Conservation (phyloP, 1,140 invertebrate species). For the Pachyrhynchus sulphureomaculatus region DNA sequence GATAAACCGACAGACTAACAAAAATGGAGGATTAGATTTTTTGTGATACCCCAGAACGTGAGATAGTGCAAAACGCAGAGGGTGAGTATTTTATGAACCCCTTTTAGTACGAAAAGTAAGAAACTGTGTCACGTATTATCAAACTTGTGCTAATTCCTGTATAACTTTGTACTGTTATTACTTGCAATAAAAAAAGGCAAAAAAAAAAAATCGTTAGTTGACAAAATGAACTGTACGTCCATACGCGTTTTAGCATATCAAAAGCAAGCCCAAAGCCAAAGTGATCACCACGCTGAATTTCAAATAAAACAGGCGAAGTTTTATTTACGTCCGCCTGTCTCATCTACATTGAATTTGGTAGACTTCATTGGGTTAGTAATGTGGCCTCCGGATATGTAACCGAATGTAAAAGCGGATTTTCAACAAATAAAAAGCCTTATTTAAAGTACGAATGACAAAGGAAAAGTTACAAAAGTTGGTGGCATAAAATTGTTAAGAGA, state of each 20-base stretch:
- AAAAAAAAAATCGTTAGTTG: too few species aligned
- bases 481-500: slow-evolving; percentile 3
- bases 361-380: slow-evolving; percentile 46
- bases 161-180: too few species aligned
- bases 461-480: slow-evolving; percentile 13
- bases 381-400: slow-evolving; percentile 44
- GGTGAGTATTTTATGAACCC: too few species aligned
- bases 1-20: too few species aligned
- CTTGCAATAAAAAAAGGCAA: too few species aligned
- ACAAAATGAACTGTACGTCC: slow-evolving; percentile 13
- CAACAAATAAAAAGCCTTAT: slow-evolving; percentile 32
- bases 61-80: too few species aligned
- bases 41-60: too few species aligned
- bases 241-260: slow-evolving; percentile 27
- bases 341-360: slow-evolving; percentile 47
- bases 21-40: too few species aligned
- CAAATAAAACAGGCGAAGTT: slow-evolving; percentile 45
- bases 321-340: slow-evolving; percentile 46
- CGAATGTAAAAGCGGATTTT: slow-evolving; percentile 38
- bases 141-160: too few species aligned
- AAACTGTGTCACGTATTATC: too few species aligned
- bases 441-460: slow-evolving; percentile 16
- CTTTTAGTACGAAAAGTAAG: too few species aligned
- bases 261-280: slow-evolving; percentile 37
- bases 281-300: slow-evolving; percentile 44